Evolutionary conservation across 2,113 vertebrate species (phyloP).

Genomic region (Boulengeromyrus knoepffleri): DNA sequence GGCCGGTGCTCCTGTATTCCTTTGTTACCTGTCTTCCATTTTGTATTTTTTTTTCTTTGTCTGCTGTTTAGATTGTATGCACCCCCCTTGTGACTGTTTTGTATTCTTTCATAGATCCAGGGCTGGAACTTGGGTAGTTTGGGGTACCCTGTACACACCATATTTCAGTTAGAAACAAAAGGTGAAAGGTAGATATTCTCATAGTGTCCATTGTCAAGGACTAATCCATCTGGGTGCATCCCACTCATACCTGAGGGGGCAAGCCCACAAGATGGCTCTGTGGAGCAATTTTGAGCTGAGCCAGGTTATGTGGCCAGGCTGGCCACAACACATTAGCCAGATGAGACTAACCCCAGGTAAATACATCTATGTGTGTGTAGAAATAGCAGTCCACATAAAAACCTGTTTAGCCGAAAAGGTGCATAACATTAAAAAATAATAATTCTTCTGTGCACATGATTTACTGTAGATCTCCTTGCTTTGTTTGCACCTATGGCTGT

Average conservation of each 20-base stretch:
- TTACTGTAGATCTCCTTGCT: background rate
- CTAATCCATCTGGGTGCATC: background rate
- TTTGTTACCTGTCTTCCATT: background rate
- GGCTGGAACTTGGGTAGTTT: background rate
- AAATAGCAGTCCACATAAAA: background rate
- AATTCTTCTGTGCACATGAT: background rate
- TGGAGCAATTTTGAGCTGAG: background rate
- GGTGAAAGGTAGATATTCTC: background rate
- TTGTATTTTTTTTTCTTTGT: background rate
- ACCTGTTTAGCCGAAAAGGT: conserved; percentile 11
- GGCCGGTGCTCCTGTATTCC: background rate
- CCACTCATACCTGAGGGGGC: background rate
- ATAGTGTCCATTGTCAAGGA: background rate
- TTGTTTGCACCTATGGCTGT: background rate
- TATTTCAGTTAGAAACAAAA: background rate
- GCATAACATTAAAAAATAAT: background rate
- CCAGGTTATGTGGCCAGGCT: background rate
- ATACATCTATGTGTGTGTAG: background rate
- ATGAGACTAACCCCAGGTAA: background rate
- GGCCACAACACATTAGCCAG: background rate
- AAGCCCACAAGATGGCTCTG: background rate
- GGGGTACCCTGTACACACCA: background rate
- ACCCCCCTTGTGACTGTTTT: background rate
- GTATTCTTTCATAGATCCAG: background rate
- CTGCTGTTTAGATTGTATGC: background rate